Evolutionary conservation across 2,888 invertebrate genomes (phyloP), one percentile per base, ranked within the genome.

Genomic region (Argyra leucocephala): DNA sequence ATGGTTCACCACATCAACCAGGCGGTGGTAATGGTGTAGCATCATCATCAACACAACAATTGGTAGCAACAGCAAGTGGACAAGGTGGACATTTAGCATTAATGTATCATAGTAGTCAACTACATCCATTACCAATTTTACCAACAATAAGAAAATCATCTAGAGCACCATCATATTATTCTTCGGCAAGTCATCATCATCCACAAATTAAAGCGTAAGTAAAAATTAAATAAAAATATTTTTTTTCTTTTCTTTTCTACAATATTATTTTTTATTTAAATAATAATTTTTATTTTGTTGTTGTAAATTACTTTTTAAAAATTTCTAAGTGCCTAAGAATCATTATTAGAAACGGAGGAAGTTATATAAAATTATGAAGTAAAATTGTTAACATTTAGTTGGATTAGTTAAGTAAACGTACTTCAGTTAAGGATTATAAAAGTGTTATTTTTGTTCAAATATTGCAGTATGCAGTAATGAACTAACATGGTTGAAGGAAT

Each of bases 101-200:
- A 62, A 76, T 80, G 74, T 80, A 80, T 70, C 79, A 80, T 69
- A 80, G 80, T 67, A 78, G 78, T 71, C 79, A 79, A 69, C 69
- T 78, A 71, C 75, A 76, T 69, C 78, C 74, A 64, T 80, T 76
- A 71, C 80, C 79, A 63, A 76, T 78, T 36, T 69, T 80, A 69
- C 78, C 80, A 58, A 76, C 77, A 59, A 77, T 78, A 65, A 77
- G 77, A 67, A 74, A 78, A 66, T 79, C 80, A 48, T 75, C 78
- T 64, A 48, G 70, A 21, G 70, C 71, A 18, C 69, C 70, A 60
- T 65, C 69, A 26, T 66, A 68, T 63, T 70, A 69, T 63, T 57
- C 66, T 66, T 63, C 67, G 64, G 73, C 76, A 58, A 68, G 68
- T 36, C 67, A 67, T 12, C 66, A 68, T 48, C 76, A 78, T 72